Evolutionary conservation across 2,797 vertebrate genomes (phyloP), one percentile per base, ranked within the genome.

Genomic region (Silurus lanzhouensis): DNA sequence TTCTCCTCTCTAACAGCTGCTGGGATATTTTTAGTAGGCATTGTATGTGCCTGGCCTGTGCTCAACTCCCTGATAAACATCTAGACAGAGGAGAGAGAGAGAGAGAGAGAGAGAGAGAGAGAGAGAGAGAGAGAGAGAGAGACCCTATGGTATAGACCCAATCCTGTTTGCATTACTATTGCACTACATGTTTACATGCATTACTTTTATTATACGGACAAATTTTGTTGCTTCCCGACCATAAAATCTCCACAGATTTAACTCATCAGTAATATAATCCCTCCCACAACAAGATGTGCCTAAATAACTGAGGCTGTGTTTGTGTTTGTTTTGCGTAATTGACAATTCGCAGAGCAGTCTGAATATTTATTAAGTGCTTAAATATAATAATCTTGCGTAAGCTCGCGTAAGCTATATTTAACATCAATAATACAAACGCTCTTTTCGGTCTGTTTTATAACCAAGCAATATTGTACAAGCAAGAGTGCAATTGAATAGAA

Each of bases 21-120:
- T 85, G 63, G 81, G 82, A 85, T 92, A 92, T 92, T 92, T 93
- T 93, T 92, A 92, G 92, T 76, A 90, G 87, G 87, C 88, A 90
- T 92, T 92, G 91, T 91, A 84, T 81, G 82, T 83, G 83, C 75
- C 83, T 88, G 86, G 88, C 74, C 52, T 81, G 85, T 78, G 85
- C 74, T 85, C 77, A 86, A 79, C 38, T 38, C 81, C 76, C 81
- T 86, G 89, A 87, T 88, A 87, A 88, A 90, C 86, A 86, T 90
- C 86, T 46, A 82, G 66, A 60, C 46, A 88, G 76, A 67, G 25
- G 27, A 72, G 67, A 72, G 27, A 55, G 64, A 19, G 57, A 44
- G 6, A 44, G 58, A 44, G 27, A 44, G 57, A 75, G 22, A 68
- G 15, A 55, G 63, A 85, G 79, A 46, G 19, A 64, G 63, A 70